These are phyloP conservation scores for Graphium colonna DNA, from an alignment of 2,888 invertebrate species.

Conservation along the genomic window DNA sequence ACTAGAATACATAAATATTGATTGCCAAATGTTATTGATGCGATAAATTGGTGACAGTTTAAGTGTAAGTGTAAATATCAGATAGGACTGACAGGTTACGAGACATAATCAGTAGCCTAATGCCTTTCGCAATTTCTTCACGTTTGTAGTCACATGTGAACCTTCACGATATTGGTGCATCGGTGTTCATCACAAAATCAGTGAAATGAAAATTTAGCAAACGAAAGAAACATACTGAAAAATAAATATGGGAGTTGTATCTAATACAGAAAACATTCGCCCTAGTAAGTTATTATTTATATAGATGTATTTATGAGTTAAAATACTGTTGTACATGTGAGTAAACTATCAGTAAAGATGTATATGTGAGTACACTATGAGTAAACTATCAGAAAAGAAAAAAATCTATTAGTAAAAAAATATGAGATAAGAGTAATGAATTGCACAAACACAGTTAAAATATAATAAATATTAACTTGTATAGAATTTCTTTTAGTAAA, in stretches of 20 bases:
- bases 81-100: constrained; percentile 8
- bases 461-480: too few relatives aligned
- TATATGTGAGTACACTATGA: too few relatives aligned
- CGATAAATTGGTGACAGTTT: not conserved
- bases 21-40: not conserved
- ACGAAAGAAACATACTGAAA: not conserved
- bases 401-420: too few relatives aligned
- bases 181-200: not conserved
- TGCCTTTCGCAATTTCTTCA: not conserved
- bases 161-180: not conserved
- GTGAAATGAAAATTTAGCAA: not conserved
- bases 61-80: constrained; percentile 11
- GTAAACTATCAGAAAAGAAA: too few relatives aligned
- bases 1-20: too few relatives aligned
- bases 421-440: too few relatives aligned
- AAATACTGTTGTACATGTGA: not conserved
- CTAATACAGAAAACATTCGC: constrained; percentile 7
- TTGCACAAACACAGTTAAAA: too few relatives aligned
- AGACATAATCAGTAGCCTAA: not conserved
- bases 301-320: not conserved
- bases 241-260: not conserved
- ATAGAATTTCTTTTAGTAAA: too few relatives aligned
- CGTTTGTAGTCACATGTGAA: not conserved
- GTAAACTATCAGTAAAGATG: too few relatives aligned
- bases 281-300: constrained; percentile 11